Conservation (phyloP, 2,888 invertebrate species). For the Coenonympha glycerion region DNA sequence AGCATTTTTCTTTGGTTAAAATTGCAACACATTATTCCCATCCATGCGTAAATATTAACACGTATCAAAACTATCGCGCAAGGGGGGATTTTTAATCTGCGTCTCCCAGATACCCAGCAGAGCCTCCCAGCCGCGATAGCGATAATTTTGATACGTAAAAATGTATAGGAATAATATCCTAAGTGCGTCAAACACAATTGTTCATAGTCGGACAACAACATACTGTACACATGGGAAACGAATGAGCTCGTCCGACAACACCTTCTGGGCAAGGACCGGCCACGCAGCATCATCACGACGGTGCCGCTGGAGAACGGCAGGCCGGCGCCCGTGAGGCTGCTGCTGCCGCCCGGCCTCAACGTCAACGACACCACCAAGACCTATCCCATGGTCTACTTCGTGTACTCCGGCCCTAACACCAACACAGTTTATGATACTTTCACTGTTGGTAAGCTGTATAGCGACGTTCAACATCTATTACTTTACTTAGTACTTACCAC, state of each 20-base stretch:
- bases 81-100: too few relatives aligned
- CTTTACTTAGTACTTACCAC: too few relatives aligned
- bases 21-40: too few relatives aligned
- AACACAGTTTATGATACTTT: slow-evolving; percentile 84
- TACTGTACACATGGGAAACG: slow-evolving; percentile 73
- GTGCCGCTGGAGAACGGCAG: slow-evolving; percentile 77
- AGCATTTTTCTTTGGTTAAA: too few relatives aligned
- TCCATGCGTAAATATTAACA: too few relatives aligned
- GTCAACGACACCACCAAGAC: slow-evolving; percentile 66
- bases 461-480: not conserved
- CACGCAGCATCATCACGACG: slow-evolving; percentile 70
- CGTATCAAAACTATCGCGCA: too few relatives aligned
- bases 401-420: slow-evolving; percentile 91
- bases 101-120: too few relatives aligned
- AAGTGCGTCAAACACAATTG: too few relatives aligned
- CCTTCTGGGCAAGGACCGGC: slow-evolving; percentile 68
- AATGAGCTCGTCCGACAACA: slow-evolving; percentile 73
- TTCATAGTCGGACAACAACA: slow-evolving; percentile 33
- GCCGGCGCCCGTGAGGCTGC: slow-evolving; percentile 78
- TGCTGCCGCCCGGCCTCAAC: slow-evolving; percentile 81
- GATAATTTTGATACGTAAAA: too few relatives aligned
- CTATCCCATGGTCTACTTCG: slow-evolving; percentile 84
- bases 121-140: too few relatives aligned
- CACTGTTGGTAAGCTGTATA: slow-evolving; percentile 69
- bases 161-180: too few relatives aligned